Conservation (phyloP, 2,888 invertebrate species). For the Cremastobaeus sp. region DNA sequence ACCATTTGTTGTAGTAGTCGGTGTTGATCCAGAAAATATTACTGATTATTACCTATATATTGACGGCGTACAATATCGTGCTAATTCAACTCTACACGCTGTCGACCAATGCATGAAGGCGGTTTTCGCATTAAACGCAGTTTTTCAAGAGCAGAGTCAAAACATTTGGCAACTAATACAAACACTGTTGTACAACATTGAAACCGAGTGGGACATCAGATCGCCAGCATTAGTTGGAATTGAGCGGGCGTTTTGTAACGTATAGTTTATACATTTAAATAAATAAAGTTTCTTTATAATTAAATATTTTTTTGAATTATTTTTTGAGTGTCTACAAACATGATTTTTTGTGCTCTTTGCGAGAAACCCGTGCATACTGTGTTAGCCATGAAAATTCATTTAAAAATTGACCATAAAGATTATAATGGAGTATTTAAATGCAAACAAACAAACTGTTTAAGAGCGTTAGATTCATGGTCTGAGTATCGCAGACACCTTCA, state of each 20-base stretch:
- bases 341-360: too few relatives aligned
- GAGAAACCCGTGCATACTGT: too few relatives aligned
- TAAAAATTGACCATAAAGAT: too few relatives aligned
- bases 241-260: background rate
- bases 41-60: slow-evolving; percentile 14
- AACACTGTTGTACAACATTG: background rate
- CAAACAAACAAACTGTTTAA: background rate
- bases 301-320: too few relatives aligned
- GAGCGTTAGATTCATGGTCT: background rate
- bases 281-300: too few relatives aligned
- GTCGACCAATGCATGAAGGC: slow-evolving; percentile 14
- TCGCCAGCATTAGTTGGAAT: background rate
- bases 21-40: background rate
- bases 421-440: too few relatives aligned
- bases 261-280: too few relatives aligned
- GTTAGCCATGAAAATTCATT: too few relatives aligned
- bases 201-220: background rate
- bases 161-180: slow-evolving; percentile 9
- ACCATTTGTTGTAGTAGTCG: slow-evolving; percentile 14
- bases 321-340: too few relatives aligned
- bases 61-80: slow-evolving; percentile 18
- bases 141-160: slow-evolving; percentile 9
- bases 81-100: slow-evolving; percentile 7
- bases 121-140: slow-evolving; percentile 12
- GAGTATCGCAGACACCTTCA: background rate